Evolutionary conservation across 2,888 invertebrate genomes (phyloP).

Genomic region (Phania funesta): DNA sequence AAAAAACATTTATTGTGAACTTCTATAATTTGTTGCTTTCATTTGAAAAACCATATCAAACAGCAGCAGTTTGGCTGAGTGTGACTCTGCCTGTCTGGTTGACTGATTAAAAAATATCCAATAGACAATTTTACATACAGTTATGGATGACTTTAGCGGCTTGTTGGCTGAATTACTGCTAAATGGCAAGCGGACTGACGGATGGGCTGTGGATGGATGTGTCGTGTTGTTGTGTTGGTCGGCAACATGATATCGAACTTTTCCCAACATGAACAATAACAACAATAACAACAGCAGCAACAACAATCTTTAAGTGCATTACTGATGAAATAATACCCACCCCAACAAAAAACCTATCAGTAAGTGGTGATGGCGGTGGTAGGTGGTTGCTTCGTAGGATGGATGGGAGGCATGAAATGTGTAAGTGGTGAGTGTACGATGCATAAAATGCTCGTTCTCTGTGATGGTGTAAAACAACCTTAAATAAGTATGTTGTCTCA

Average conservation of each 20-base stretch:
- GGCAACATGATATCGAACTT: constrained; percentile 61
- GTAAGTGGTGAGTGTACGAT: neutral
- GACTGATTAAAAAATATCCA: constrained; percentile 48
- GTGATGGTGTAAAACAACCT: constrained; percentile 57
- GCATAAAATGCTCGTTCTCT: constrained; percentile 41
- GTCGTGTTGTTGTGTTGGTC: constrained; percentile 26
- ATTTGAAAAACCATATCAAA: constrained; percentile 43
- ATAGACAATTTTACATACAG: constrained; percentile 9
- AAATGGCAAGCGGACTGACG: constrained; percentile 12
- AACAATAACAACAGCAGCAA: constrained; percentile 30
- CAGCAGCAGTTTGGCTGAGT: constrained; percentile 27
- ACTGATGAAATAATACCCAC: constrained; percentile 63
- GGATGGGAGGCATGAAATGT: neutral
- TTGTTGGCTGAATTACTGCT: constrained; percentile 21
- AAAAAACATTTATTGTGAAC: neutral
- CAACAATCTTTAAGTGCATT: constrained; percentile 57
- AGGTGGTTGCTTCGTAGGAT: neutral
- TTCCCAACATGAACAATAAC: constrained; percentile 33
- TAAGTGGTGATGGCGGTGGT: constrained; percentile 1
- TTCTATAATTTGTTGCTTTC: too few relatives aligned
- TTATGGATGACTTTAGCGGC: constrained; percentile 14
- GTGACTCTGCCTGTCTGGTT: constrained; percentile 36
- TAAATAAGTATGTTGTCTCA: constrained; percentile 44
- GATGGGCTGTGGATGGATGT: constrained; percentile 3
- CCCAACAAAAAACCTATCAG: constrained; percentile 9